Conservation (phyloP, 2,888 invertebrate genomes). For the Catocala nupta region DNA sequence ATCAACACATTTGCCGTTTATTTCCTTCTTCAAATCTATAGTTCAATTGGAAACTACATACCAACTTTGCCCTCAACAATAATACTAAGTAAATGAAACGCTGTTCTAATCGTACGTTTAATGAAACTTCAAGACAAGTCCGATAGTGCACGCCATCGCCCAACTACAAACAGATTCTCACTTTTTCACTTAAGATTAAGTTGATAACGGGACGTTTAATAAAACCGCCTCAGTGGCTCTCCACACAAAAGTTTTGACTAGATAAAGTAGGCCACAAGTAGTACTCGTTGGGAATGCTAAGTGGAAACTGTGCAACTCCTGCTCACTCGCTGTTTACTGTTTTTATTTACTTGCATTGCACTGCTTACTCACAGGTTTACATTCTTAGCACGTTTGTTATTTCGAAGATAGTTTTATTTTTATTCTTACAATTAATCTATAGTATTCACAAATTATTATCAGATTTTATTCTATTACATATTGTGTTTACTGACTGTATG, state of each 20-base stretch:
- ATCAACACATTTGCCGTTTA: too few relatives aligned
- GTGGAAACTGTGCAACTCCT: conserved; percentile 34
- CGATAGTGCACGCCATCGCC: background rate
- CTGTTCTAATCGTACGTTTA: background rate
- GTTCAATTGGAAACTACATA: too few relatives aligned
- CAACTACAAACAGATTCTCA: conserved; percentile 9
- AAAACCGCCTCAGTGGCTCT: conserved; percentile 56
- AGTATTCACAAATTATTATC: too few relatives aligned
- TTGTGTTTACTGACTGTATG: too few relatives aligned
- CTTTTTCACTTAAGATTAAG: conserved; percentile 19
- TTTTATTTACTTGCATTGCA: background rate
- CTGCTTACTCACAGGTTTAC: background rate
- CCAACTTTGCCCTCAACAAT: too few relatives aligned
- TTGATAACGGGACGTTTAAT: conserved; percentile 54
- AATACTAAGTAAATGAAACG: conserved; percentile 1
- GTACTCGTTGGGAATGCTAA: conserved; percentile 58
- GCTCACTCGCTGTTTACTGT: background rate
- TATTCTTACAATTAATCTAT: too few relatives aligned
- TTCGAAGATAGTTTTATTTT: too few relatives aligned
- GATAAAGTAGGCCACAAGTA: conserved; percentile 61
- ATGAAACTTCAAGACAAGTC: conserved; percentile 10
- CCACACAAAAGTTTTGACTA: conserved; percentile 64
- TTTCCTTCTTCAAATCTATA: too few relatives aligned
- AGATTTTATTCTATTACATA: too few relatives aligned
- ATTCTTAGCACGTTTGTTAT: too few relatives aligned